Conservation (phyloP, 2,888 invertebrate genomes). For the Oxystoma pomonae region DNA sequence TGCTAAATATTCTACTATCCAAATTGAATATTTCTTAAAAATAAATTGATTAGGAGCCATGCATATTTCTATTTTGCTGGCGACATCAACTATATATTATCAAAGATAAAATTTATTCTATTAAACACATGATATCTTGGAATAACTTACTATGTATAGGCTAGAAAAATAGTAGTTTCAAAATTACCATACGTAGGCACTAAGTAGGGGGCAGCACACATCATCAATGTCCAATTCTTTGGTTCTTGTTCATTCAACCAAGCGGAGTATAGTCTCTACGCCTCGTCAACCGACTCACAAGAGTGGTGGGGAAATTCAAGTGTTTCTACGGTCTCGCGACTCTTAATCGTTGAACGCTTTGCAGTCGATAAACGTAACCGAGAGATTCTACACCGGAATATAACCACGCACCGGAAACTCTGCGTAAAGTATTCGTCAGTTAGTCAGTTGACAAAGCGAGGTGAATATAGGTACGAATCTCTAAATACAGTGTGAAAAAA, state of each 20-base stretch:
- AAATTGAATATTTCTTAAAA: too few relatives aligned
- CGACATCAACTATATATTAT: too few relatives aligned
- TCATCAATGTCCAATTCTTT: constrained; percentile 10
- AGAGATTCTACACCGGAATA: constrained; percentile 26
- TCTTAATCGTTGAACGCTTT: constrained; percentile 22
- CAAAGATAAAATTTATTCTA: too few relatives aligned
- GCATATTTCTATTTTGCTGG: too few relatives aligned
- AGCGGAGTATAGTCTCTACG: constrained; percentile 7
- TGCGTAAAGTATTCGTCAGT: neutral
- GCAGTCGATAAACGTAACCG: constrained; percentile 24
- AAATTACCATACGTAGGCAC: too few relatives aligned
- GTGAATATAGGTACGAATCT: constrained; percentile 14
- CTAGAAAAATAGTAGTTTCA: too few relatives aligned
- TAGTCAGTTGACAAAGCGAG: constrained; percentile 12
- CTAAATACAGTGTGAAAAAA: constrained; percentile 22
- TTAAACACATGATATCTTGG: too few relatives aligned
- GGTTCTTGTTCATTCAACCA: constrained; percentile 27
- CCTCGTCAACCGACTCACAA: constrained; percentile 7
- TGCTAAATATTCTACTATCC: too few relatives aligned
- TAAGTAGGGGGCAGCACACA: constrained; percentile 20
- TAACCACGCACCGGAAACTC: neutral
- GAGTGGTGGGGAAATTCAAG: constrained; percentile 22
- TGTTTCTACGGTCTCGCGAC: constrained; percentile 17
- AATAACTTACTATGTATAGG: too few relatives aligned
- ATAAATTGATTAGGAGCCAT: too few relatives aligned